Conservation (phyloP, 1,140 invertebrate genomes). For the Marisa cornuarietis region DNA sequence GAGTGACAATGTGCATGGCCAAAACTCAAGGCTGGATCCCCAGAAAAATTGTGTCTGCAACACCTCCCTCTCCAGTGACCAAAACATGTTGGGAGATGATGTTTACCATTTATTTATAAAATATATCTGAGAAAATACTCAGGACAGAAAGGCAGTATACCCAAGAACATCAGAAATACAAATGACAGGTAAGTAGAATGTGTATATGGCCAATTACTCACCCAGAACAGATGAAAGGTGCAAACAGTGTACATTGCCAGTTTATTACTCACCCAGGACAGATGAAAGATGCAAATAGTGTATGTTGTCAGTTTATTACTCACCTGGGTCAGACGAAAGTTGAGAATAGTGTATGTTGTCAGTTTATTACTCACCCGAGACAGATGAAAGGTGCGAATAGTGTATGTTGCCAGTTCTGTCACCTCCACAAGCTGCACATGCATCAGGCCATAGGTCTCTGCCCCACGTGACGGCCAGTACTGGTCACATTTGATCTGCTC, state of each 20-base stretch:
- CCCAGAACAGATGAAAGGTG: slow-evolving; percentile 87
- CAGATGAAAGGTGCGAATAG: slow-evolving; percentile 95
- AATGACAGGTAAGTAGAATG: too few species aligned
- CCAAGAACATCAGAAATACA: too few species aligned
- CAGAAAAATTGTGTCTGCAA: too few species aligned
- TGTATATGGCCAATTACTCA: slow-evolving; percentile 42
- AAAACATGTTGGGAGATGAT: too few species aligned
- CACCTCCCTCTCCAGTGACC: too few species aligned
- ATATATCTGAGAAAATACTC: too few species aligned
- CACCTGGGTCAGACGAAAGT: slow-evolving; percentile 85
- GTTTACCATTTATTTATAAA: too few species aligned
- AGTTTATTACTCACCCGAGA: slow-evolving; percentile 72
- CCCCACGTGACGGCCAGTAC: slow-evolving; percentile 94
- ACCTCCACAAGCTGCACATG: slow-evolving; percentile 85
- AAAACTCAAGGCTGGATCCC: too few species aligned
- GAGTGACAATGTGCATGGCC: too few species aligned
- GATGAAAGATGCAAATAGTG: slow-evolving; percentile 95
- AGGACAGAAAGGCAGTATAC: too few species aligned
- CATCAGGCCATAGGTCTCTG: slow-evolving; percentile 94
- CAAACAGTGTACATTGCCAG: slow-evolving; percentile 97
- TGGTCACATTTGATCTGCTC: slow-evolving; percentile 82
- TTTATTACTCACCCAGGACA: slow-evolving; percentile 74
- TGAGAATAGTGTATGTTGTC: slow-evolving; percentile 96
- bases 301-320: slow-evolving; percentile 83
- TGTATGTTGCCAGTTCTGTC: slow-evolving; percentile 96